Base-by-base conservation (phyloP, 2,113 vertebrate species). In the Scatophagus argus region DNA sequence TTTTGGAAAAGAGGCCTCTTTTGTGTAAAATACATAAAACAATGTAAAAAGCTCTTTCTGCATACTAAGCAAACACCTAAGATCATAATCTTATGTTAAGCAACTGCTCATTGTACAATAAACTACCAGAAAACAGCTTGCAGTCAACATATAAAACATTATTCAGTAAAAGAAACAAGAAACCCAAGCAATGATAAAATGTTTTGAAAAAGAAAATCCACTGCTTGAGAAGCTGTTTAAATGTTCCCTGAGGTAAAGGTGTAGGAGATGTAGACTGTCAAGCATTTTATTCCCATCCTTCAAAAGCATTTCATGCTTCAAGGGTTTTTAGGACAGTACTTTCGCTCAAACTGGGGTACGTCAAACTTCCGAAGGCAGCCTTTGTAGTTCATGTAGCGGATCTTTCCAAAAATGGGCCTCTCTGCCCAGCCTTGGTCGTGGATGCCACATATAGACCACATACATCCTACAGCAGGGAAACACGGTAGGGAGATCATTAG, bases 381-480 rank as follows among this genome's bases (percentile, higher is more conserved):
- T 1, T 94, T 93, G 0, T 97, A 98, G 92, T 97, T 97, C 97
- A 97, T 97, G 93, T 95, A 97, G 77, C 96, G 96, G 56, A 97
- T 96, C 91, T 97, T 97, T 1, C 97, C 97, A 0, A 97, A 97
- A 31, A 97, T 0, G 0, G 89, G 71, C 12, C 96, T 94, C 87
- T 97, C 96, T 0, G 87, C 82, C 96, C 96, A 98, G 72, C 96
- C 96, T 44, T 95, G 96, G 89, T 98, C 96, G 0, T 98, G 97
- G 75, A 96, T 93, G 63, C 96, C 96, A 0, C 97, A 97, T 60
- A 97, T 94, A 46, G 96, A 97, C 96, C 96, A 98, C 93, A 98
- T 97, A 43, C 96, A 97, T 39, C 97, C 97, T 97, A 78, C 6
- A 21, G 38, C 31, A 66, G 23, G 13, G 7, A 27, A 21, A 25